Conservation (phyloP, 2,797 vertebrate genomes). For the Iguana delicatissima region DNA sequence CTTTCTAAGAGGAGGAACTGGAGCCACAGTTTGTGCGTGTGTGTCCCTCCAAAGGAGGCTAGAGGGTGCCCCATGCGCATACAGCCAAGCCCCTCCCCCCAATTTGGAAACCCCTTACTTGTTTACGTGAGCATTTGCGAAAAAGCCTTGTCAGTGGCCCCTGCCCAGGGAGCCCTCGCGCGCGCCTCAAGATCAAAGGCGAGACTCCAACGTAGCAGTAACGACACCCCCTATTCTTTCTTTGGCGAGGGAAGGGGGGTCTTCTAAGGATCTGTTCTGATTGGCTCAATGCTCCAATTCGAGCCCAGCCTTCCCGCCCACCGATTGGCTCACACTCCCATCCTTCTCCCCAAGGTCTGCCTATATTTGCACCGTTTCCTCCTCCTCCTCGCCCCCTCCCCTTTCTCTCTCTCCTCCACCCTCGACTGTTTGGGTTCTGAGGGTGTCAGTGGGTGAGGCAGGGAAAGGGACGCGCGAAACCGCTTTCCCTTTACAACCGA, state of each 20-base stretch:
- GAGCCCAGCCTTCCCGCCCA: slow-evolving; percentile 18
- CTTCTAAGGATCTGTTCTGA: not conserved
- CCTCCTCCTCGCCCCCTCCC: not conserved
- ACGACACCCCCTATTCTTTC: not conserved
- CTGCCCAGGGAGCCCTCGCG: too few relatives aligned
- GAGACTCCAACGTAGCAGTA: not conserved
- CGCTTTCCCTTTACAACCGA: not conserved
- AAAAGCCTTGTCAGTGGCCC: too few relatives aligned
- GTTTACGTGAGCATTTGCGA: not conserved
- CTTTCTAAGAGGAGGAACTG: not conserved
- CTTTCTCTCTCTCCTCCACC: slow-evolving; percentile 25
- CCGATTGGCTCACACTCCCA: slow-evolving; percentile 48
- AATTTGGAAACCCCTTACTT: too few relatives aligned
- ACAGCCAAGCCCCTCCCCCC: too few relatives aligned
- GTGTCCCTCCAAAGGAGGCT: not conserved
- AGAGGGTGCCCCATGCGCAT: not conserved
- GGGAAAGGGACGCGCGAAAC: not conserved
- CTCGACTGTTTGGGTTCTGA: slow-evolving; percentile 15
- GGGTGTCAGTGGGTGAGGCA: not conserved
- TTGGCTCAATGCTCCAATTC: slow-evolving; percentile 41
- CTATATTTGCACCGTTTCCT: not conserved
- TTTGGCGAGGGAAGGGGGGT: not conserved
- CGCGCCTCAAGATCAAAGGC: not conserved
- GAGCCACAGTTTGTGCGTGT: not conserved
- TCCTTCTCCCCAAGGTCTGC: slow-evolving; percentile 27